phyloP scores from a whole-genome alignment of 2,888 invertebrate species.

The Agrotis clavis region DNA sequence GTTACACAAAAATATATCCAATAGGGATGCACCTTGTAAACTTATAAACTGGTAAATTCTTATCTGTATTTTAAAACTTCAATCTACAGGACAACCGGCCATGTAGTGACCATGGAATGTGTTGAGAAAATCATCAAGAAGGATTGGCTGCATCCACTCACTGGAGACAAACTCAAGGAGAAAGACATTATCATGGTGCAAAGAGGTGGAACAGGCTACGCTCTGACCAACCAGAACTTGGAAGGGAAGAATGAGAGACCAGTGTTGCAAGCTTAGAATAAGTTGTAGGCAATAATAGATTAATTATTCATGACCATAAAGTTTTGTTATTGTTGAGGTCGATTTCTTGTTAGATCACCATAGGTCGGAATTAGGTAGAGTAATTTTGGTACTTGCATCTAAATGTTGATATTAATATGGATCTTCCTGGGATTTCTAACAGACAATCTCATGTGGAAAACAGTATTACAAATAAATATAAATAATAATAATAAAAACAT shows the following conservation, averaged over 20 bases:
- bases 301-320: background rate
- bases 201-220: constrained; percentile 98
- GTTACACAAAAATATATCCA: no score
- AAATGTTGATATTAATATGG: no score
- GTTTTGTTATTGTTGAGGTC: background rate
- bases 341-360: no score
- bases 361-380: no score
- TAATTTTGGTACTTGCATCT: no score
- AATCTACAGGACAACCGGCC: constrained; percentile 93
- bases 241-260: constrained; percentile 96
- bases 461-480: no score
- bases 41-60: no score
- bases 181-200: constrained; percentile 98
- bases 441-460: no score
- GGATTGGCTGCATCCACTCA: constrained; percentile 99
- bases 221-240: constrained; percentile 95
- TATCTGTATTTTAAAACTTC: background rate
- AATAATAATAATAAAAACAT: no score
- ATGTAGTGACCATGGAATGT: constrained; percentile 99
- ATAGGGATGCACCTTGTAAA: no score
- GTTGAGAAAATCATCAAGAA: constrained; percentile 98
- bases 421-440: no score
- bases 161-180: constrained; percentile 95
- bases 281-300: background rate
- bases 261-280: constrained; percentile 94